Base-by-base conservation (phyloP, 2,797 vertebrate genomes). In the Clarias fuscus region DNA sequence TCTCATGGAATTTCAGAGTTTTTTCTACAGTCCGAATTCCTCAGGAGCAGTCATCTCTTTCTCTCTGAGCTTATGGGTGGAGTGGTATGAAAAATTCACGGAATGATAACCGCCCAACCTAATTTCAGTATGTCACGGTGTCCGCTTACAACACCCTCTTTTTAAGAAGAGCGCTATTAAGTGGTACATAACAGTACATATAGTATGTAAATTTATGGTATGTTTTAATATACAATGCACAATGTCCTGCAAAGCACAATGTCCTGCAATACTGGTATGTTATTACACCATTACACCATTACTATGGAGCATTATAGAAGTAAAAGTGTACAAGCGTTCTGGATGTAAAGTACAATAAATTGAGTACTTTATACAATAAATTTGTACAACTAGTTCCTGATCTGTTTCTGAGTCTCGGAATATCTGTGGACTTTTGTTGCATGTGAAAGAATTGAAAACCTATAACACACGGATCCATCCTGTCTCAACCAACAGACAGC, bases 81-180 rank as follows among this genome's bases (percentile, higher is more conserved):
- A 79, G 76, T 13, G 37, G 24, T 62, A 40, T 59, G 22, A 80
- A 80, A 76, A 7, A 64, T 84, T 22, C 22, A 53, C 3, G 40
- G 59, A 65, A 76, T 64, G 59, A 33, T 65, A 76, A 65, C 5
- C 24, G 13, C 30, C 61, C 84, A 58, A 20, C 18, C 73, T 33
- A 67, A 67, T 85, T 65, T 65, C 40, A 22, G n/a, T 27, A 30
- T 77, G 64, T 67, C 43, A 53, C 15, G 14, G 79, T 67, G 79
- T 82, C 79, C 6, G 79, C 62, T 82, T 82, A 67, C 79, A 30
- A 14, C 40, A 53, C 5, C 24, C 40, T 30, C 2, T 53, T 18
- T 81, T 81, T 30, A 1, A 40, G 40, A 22, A 6, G 27, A 62
- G 10, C 1, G 10, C 8, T 18, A 17, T 15, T 13, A 62, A 79